A percentile compares a stretch with the other conserved stretches of the same genome.
phyloP scores from a whole-genome alignment of 2,113 vertebrate species.

The Barbus barbus region DNA sequence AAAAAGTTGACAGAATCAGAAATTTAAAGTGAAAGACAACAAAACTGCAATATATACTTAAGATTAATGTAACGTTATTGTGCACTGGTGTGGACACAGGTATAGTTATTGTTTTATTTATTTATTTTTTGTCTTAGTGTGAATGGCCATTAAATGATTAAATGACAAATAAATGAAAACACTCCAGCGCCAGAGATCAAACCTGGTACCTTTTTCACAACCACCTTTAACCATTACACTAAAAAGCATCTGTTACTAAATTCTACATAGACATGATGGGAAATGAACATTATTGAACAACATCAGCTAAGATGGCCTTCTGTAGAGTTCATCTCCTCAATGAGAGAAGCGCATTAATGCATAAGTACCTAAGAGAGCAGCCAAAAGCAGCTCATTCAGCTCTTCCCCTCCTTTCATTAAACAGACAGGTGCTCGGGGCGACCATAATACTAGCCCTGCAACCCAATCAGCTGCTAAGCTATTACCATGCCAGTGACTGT shows the following conservation, averaged over 20 bases:
- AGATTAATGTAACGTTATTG: background rate
- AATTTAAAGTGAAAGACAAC: too few relatives aligned
- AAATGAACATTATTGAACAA: background rate
- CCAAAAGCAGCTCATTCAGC: conserved; percentile 33
- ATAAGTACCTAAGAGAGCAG: conserved; percentile 22
- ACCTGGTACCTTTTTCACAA: background rate
- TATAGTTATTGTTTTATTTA: too few relatives aligned
- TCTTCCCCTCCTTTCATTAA: conserved; percentile 46
- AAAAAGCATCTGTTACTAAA: conserved; percentile 9
- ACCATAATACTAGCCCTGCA: conserved; percentile 52
- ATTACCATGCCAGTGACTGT: conserved; percentile 51
- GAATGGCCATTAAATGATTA: background rate
- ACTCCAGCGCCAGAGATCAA: background rate
- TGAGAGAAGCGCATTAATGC: conserved; percentile 15
- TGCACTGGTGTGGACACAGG: background rate
- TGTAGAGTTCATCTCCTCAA: conserved; percentile 7
- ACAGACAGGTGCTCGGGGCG: conserved; percentile 38
- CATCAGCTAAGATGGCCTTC: background rate
- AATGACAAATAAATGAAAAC: background rate
- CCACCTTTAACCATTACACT: background rate
- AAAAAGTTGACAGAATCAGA: too few relatives aligned
- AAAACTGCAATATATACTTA: background rate
- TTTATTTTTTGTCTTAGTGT: too few relatives aligned
- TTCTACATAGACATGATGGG: background rate
- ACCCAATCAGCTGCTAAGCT: conserved; percentile 52